Evolutionary conservation across 1,140 invertebrate species (phyloP).

Genomic region (Drosophila persimilis): DNA sequence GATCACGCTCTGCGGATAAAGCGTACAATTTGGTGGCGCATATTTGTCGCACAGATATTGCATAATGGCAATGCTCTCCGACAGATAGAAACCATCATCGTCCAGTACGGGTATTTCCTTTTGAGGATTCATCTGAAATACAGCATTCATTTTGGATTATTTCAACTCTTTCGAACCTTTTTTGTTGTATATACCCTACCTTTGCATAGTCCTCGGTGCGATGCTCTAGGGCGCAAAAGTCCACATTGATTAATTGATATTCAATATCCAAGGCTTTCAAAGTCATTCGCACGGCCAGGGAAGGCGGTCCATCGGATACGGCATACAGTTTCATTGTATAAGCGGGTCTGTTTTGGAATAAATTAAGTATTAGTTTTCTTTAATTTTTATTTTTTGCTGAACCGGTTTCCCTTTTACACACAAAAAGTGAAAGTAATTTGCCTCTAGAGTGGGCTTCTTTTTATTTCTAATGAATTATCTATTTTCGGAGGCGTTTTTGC

Average conservation of each 20-base stretch:
- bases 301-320: slow-evolving; percentile 90
- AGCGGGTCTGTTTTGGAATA: slow-evolving; percentile 54
- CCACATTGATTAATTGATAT: slow-evolving; percentile 87
- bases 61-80: slow-evolving; percentile 90
- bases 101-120: slow-evolving; percentile 91
- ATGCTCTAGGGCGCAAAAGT: slow-evolving; percentile 88
- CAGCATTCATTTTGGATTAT: background rate
- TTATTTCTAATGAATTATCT: slow-evolving; percentile 23
- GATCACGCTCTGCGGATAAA: slow-evolving; percentile 89
- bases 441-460: background rate
- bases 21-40: slow-evolving; percentile 83
- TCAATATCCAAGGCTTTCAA: slow-evolving; percentile 86
- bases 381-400: slow-evolving; percentile 24
- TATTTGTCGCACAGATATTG: slow-evolving; percentile 90
- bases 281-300: slow-evolving; percentile 87
- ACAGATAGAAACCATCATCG: slow-evolving; percentile 88
- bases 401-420: slow-evolving; percentile 54
- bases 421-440: slow-evolving; percentile 61
- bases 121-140: slow-evolving; percentile 89
- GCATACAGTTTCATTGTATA: slow-evolving; percentile 87
- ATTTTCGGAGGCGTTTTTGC: slow-evolving; percentile 38
- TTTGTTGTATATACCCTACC: slow-evolving; percentile 79
- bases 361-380: slow-evolving; percentile 21
- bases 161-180: background rate
- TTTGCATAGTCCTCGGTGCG: slow-evolving; percentile 88